Base-by-base conservation (phyloP, 2,797 vertebrate genomes). In the Rhyacichthys aspro region DNA sequence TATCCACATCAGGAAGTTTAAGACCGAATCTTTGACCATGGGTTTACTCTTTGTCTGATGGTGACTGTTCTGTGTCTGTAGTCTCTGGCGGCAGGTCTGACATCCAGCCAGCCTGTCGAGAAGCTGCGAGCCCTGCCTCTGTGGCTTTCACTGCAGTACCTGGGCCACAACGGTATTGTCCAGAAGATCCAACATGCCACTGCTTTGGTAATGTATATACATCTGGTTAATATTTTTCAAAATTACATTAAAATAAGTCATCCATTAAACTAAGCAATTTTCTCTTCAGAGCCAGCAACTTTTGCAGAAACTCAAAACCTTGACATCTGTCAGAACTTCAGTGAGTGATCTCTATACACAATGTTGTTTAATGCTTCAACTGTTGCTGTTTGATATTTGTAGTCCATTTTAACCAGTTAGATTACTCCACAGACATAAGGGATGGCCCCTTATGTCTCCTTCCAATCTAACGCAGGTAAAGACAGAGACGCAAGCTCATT, bases 141-240 rank as follows among this genome's bases (percentile, higher is more conserved):
- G 36, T 99, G 97, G 97, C 91, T 99, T 11, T 97, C 96, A 43
- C 78, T 99, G 81, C 97, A 99, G 85, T 93, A 96, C 80, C 90
- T 98, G 5, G 97, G 97, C 28, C 95, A 97, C 0, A 93, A 95
- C 57, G 95, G 95, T 33, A 96, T 96, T 38, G 91, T 98, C 46
- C 89, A 96, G 69, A 94, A 93, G 82, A 96, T 99, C 79, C 93
- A 89, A 61, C 94, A 95, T 0, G 94, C 95, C 28, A 89, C 91
- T 0, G 83, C 91, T 10, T 88, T 99, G 81, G 97, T 99, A 78
- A 94, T 28, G 3, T 3, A 28, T 28, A 6, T 28, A 28, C 23
- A 28, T 28, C 23, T 5, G 4, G 2, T 3, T 28, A 28, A 28
- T 23, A 23, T 23, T 23, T 23, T 23, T 23, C 5, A 28, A 28